Evolutionary conservation across 64 coral and sea anemone genomes (phyloP).

Genomic region (Montipora sp.): DNA sequence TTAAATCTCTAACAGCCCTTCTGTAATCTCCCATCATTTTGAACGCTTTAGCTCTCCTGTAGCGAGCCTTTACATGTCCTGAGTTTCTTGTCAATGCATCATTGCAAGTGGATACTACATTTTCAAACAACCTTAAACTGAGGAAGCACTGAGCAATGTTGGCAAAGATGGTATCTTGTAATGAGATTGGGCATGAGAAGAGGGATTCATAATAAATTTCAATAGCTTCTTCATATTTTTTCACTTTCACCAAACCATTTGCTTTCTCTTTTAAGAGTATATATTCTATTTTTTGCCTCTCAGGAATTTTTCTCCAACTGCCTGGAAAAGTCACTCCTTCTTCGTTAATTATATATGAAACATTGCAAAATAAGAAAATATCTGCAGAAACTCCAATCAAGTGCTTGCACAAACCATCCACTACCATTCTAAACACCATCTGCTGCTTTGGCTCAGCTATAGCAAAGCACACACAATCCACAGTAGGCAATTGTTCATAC

Average conservation of each 20-base stretch:
- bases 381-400: not conserved
- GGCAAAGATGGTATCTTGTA: not conserved
- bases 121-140: not conserved
- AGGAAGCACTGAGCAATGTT: conserved; percentile 22
- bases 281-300: not conserved
- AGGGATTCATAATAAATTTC: not conserved
- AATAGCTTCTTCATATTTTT: not conserved
- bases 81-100: not conserved
- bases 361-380: not conserved
- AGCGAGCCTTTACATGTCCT: not conserved
- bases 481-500: conserved; percentile 49
- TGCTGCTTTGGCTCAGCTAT: not conserved
- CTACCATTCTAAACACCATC: conserved; percentile 36
- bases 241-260: not conserved
- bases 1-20: not conserved
- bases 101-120: not conserved
- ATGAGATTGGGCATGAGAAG: not conserved
- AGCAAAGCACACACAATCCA: not conserved
- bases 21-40: conserved; percentile 7
- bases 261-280: not conserved
- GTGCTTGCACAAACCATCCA: conserved; percentile 45
- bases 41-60: conserved; percentile 1
- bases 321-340: not conserved
- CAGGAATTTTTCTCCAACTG: not conserved
- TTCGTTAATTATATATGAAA: not conserved